Conservation (phyloP, 2,113 vertebrate species). For the Larimichthys polyactis region DNA sequence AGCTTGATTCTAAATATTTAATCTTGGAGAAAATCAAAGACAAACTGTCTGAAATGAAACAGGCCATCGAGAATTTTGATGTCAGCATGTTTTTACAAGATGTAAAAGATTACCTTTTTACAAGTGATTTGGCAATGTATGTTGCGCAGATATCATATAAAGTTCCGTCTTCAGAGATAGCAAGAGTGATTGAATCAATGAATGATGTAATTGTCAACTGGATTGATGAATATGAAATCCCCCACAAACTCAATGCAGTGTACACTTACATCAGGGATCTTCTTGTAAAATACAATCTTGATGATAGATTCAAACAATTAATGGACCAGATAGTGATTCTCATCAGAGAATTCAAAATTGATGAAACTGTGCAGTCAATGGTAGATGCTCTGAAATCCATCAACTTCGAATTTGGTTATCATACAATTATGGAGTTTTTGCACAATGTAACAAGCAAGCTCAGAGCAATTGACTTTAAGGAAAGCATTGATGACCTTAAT, state of each 20-base stretch:
- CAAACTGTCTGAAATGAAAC: conserved; percentile 83
- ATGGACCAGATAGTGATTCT: conserved; percentile 87
- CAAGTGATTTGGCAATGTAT: conserved; percentile 77
- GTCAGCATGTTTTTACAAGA: conserved; percentile 78
- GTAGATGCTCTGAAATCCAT: conserved; percentile 83
- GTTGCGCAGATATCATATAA: conserved; percentile 80
- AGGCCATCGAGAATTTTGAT: conserved; percentile 84
- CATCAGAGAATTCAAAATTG: conserved; percentile 85
- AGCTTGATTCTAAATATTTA: conserved; percentile 85
- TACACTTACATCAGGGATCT: conserved; percentile 81
- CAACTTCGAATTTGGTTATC: conserved; percentile 83
- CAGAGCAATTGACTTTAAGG: conserved; percentile 84
- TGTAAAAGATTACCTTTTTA: conserved; percentile 82
- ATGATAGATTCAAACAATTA: conserved; percentile 86
- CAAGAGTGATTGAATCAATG: conserved; percentile 84
- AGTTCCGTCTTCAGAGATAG: conserved; percentile 83
- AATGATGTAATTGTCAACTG: conserved; percentile 87
- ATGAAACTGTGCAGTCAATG: conserved; percentile 85
- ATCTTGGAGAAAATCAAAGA: conserved; percentile 84
- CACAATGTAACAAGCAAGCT: conserved; percentile 80
- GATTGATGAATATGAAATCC: conserved; percentile 90
- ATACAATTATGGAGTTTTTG: conserved; percentile 81
- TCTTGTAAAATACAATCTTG: conserved; percentile 86
- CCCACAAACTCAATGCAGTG: conserved; percentile 88
- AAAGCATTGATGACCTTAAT: conserved; percentile 86